Conservation (phyloP, 2,888 invertebrate genomes). For the Drosophila neotestacea region DNA sequence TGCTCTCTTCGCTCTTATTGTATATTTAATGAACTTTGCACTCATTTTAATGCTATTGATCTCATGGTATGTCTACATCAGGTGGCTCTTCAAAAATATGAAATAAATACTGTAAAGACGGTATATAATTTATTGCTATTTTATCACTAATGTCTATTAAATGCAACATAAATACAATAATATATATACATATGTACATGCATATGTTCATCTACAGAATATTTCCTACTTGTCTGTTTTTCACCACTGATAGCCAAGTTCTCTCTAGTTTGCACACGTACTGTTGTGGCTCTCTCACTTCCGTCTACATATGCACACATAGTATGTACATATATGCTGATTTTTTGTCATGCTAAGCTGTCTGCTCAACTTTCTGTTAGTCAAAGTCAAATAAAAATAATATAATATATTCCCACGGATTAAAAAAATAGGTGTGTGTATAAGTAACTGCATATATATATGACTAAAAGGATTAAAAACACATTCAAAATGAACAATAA, state of each 20-base stretch:
- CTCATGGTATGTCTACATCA: neutral
- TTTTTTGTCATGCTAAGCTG: slow-evolving; percentile 12
- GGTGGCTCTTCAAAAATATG: slow-evolving; percentile 49
- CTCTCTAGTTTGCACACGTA: slow-evolving; percentile 43
- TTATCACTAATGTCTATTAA: slow-evolving; percentile 33
- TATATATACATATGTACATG: neutral
- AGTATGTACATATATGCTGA: neutral
- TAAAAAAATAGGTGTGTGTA: neutral
- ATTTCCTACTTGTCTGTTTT: slow-evolving; percentile 65
- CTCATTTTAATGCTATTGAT: slow-evolving; percentile 19
- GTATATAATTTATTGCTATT: slow-evolving; percentile 32
- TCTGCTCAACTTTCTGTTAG: slow-evolving; percentile 14
- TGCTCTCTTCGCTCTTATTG: slow-evolving; percentile 34
- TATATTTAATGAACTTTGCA: slow-evolving; percentile 48
- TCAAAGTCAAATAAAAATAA: neutral
- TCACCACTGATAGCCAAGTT: slow-evolving; percentile 55
- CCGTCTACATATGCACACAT: slow-evolving; percentile 19
- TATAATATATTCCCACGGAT: neutral
- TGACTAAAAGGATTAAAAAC: neutral
- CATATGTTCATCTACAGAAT: slow-evolving; percentile 32
- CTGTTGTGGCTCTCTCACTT: slow-evolving; percentile 29
- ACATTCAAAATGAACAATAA: neutral
- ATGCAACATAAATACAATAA: slow-evolving; percentile 4
- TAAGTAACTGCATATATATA: neutral
- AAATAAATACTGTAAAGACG: slow-evolving; percentile 3